Evolutionary conservation across 2,797 vertebrate species (phyloP).

Genomic region (Oceanodroma leucorhoa): DNA sequence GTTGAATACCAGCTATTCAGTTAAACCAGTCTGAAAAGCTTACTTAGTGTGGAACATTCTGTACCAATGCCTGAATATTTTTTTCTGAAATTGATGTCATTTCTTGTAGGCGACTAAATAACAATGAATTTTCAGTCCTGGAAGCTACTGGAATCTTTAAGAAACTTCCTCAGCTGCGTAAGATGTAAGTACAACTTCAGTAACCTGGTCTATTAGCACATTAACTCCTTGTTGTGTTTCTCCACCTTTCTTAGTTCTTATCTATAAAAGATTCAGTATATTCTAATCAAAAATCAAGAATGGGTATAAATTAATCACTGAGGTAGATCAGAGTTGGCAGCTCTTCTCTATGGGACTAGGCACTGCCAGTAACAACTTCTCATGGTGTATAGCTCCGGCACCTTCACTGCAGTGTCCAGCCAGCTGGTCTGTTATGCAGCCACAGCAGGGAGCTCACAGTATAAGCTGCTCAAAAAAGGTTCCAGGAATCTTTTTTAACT

Average conservation of each 20-base stretch:
- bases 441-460: constrained; percentile 29
- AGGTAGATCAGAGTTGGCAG: background rate
- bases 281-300: background rate
- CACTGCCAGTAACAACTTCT: background rate
- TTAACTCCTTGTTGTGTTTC: background rate
- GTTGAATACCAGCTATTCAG: background rate
- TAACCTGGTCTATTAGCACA: background rate
- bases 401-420: background rate
- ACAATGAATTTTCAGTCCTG: constrained; percentile 96
- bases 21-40: background rate
- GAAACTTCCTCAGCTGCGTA: constrained; percentile 94
- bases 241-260: background rate
- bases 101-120: constrained; percentile 89
- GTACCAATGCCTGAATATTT: background rate
- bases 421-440: constrained; percentile 40
- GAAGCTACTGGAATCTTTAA: constrained; percentile 97
- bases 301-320: background rate
- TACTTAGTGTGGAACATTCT: background rate
- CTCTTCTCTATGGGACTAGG: background rate
- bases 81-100: constrained; percentile 3
- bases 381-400: background rate
- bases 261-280: background rate
- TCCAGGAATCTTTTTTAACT: constrained; percentile 53
- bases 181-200: constrained; percentile 87
- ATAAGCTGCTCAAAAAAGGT: constrained; percentile 21